Conservation (phyloP, 2,888 invertebrate genomes). For the Tanypteryx hageni region DNA sequence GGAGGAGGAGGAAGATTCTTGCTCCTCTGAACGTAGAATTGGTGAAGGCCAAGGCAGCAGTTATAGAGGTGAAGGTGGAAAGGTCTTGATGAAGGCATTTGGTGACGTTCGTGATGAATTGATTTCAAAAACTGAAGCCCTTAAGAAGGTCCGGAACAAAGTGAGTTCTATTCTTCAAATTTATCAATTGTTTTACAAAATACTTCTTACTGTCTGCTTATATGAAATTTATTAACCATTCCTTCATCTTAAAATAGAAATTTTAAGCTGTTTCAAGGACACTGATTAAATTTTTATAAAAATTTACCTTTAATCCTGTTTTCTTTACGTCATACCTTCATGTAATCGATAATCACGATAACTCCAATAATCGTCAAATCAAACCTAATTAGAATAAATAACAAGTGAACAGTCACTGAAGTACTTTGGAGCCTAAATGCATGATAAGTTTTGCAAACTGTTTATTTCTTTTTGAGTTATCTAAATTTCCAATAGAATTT, state of each 20-base stretch:
- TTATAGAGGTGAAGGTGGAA: constrained; percentile 9
- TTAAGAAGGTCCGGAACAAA: constrained; percentile 82
- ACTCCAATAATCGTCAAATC: no score
- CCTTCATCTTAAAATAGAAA: neutral
- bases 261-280: neutral
- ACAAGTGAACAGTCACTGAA: no score
- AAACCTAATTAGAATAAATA: no score
- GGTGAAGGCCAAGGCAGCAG: neutral
- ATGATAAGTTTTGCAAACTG: no score
- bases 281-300: neutral
- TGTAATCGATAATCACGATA: no score
- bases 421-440: no score
- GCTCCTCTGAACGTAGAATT: constrained; percentile 5
- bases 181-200: neutral
- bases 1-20: constrained; percentile 50
- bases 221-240: neutral
- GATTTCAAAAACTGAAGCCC: constrained; percentile 82
- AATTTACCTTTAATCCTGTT: no score
- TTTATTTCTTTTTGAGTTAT: no score
- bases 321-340: no score
- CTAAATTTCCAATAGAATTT: no score
- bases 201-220: neutral
- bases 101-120: constrained; percentile 88
- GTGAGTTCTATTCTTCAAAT: constrained; percentile 72
- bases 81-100: constrained; percentile 79